These are phyloP conservation scores for Papilio elwesi DNA, from an alignment of 2,888 invertebrate species.

Conservation along the genomic window DNA sequence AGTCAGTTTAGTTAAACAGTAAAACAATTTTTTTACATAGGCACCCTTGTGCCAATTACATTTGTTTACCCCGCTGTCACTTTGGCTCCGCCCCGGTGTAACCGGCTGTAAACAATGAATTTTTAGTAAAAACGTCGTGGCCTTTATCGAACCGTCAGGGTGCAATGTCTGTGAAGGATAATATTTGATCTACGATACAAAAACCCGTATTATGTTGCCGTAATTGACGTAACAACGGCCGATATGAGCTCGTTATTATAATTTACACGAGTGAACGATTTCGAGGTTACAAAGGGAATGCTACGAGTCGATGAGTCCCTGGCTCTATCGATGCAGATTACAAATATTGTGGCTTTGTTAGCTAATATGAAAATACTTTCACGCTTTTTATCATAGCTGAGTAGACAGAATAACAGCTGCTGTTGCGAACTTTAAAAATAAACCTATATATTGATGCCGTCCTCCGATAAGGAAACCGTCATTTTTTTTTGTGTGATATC, in stretches of 20 bases:
- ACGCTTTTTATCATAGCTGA: conserved; percentile 1
- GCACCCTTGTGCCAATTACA: neutral
- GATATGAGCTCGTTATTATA: conserved; percentile 46
- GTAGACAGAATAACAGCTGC: neutral
- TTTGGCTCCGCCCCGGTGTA: conserved; percentile 49
- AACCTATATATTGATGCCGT: too few species aligned
- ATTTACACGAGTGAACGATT: conserved; percentile 42
- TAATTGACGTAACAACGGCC: conserved; percentile 51
- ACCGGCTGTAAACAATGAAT: conserved; percentile 64
- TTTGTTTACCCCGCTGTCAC: conserved; percentile 47
- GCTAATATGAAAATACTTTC: conserved; percentile 1
- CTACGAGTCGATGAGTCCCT: conserved; percentile 7
- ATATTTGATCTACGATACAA: conserved; percentile 62
- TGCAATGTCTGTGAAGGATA: conserved; percentile 48
- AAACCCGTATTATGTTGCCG: conserved; percentile 55
- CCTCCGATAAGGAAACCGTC: too few species aligned
- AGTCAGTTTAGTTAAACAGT: too few species aligned
- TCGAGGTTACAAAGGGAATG: conserved; percentile 35
- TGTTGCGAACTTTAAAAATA: too few species aligned
- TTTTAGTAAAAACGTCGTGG: conserved; percentile 64
- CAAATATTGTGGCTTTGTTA: neutral
- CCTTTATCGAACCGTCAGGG: conserved; percentile 56
- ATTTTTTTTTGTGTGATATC: too few species aligned
- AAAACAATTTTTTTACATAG: too few species aligned
- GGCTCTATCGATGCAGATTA: conserved; percentile 6